A percentile compares a stretch with the other conserved stretches of the same genome.
Conservation (phyloP, 2,797 vertebrate genomes). For the Acipenser oxyrinchus region DNA sequence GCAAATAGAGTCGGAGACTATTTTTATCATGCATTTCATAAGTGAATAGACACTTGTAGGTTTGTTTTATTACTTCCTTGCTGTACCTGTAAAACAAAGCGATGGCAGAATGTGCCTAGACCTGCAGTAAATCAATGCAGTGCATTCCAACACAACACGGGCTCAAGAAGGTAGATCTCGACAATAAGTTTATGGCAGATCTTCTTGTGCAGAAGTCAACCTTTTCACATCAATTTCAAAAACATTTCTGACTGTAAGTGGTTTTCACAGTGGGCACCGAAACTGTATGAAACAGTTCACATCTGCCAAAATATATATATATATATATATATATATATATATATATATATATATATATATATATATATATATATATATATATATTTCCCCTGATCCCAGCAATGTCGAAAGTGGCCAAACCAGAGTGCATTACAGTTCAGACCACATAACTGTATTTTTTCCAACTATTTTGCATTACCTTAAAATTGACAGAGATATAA, state of each 20-base stretch:
- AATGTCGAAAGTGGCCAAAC: no score
- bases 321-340: neutral
- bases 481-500: neutral
- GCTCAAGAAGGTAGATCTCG: constrained; percentile 44
- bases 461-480: neutral
- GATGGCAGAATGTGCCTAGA: constrained; percentile 32
- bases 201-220: constrained; percentile 43
- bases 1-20: constrained; percentile 3
- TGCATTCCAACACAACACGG: constrained; percentile 41
- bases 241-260: constrained; percentile 56
- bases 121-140: constrained; percentile 54
- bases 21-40: neutral
- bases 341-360: neutral
- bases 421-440: neutral
- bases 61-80: constrained; percentile 59
- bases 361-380: neutral
- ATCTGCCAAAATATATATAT: constrained; percentile 38
- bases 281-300: neutral
- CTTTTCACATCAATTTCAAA: constrained; percentile 48
- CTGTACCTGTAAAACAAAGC: constrained; percentile 55
- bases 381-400: no score
- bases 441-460: constrained; percentile 4
- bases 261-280: constrained; percentile 49
- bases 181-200: constrained; percentile 48
- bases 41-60: constrained; percentile 41